Conservation (phyloP, 1,140 invertebrate genomes). For the Panonychus citri region DNA sequence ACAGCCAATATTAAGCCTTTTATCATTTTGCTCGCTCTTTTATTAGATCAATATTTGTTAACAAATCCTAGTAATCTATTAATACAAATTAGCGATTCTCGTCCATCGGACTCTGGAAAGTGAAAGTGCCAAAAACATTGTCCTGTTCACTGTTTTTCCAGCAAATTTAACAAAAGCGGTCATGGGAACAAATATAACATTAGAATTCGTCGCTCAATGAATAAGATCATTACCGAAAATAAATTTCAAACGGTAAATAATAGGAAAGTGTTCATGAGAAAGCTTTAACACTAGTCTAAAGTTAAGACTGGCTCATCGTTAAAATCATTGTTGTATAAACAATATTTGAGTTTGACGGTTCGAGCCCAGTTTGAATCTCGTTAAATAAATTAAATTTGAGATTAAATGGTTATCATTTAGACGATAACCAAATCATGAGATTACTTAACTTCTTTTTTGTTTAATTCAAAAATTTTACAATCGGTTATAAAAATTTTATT, state of each 20-base stretch:
- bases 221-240: constrained; percentile 22
- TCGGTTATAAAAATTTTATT: no score
- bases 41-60: constrained; percentile 10
- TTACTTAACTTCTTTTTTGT: no score
- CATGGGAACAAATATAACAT: constrained; percentile 32
- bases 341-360: constrained; percentile 31
- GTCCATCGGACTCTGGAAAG: constrained; percentile 13
- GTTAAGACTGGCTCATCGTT: neutral
- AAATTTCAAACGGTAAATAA: no score
- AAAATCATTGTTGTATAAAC: constrained; percentile 22
- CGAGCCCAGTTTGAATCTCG: constrained; percentile 34
- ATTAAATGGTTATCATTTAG: no score
- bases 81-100: constrained; percentile 16
- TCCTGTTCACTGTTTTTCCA: constrained; percentile 8
- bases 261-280: no score
- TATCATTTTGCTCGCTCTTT: neutral
- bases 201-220: constrained; percentile 37
- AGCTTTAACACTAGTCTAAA: no score
- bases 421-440: no score
- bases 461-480: no score
- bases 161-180: constrained; percentile 12
- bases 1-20: no score
- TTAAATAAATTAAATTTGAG: constrained; percentile 29
- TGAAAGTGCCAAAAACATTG: neutral
- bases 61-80: constrained; percentile 16